Evolutionary conservation across 2,113 vertebrate species (phyloP), one percentile per base, ranked within the genome.

Genomic region (Megaptera novaeangliae): DNA sequence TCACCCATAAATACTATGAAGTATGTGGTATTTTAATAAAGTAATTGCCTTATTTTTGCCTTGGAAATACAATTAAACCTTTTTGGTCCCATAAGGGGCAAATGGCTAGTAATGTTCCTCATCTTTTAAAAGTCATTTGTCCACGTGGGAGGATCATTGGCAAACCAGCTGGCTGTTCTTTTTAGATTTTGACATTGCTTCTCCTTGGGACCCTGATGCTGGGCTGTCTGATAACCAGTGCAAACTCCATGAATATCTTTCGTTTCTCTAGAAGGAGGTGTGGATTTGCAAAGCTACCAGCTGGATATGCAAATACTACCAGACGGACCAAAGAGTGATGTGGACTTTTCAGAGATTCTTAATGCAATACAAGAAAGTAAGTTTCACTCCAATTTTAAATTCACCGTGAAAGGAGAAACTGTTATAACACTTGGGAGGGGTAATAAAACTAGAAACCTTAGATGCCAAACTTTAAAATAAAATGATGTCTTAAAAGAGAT

Each of bases 341-440:
- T 98, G 98, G 98, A 99, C 98, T 99, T 99, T 98, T 98, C 99
- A 98, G 99, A 99, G 98, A 99, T 99, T 98, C 98, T 99, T 98
- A 99, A 98, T 99, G 99, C 99, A 98, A 99, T 99, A 97, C 98
- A 99, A 98, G 99, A 99, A 99, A 99, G 99, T 99, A 99, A 99
- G 98, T 99, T 97, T 82, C 97, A 74, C 96, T 98, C 95, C 72
- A 90, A 96, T 98, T 96, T 96, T 97, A 98, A 98, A 93, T 96
- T 57, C 11, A 63, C 46, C 86, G 23, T 94, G 63, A 81, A 95
- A 90, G 29, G 85, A 95, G 90, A 97, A 95, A 44, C 6, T 36
- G 46, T 95, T 86, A 12, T 39, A 94, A 21, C 94, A 75, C 25
- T 91, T 94, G 92, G 96, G 96, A 59, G 52, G 90, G 46, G 3